Conservation (phyloP, 2,113 vertebrate species). For the Mesembrinibis cayennensis region DNA sequence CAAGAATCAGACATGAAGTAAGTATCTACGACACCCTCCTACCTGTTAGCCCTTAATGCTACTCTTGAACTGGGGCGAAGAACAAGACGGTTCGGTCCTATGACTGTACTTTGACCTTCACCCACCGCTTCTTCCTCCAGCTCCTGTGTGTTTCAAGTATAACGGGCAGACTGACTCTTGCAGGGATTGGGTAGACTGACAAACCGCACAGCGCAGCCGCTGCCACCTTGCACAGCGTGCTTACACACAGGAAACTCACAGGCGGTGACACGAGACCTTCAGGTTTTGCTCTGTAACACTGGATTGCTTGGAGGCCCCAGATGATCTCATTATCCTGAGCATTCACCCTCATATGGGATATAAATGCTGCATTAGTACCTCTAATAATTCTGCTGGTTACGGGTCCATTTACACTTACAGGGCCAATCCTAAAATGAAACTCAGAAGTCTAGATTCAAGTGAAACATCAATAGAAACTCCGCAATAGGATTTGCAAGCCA, state of each 20-base stretch:
- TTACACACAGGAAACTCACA: not conserved
- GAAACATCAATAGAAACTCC: not conserved
- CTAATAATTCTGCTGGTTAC: not conserved
- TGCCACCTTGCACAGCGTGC: rapidly evolving
- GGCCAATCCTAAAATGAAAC: not conserved
- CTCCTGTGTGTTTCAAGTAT: not conserved
- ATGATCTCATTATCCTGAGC: not conserved
- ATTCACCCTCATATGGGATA: not conserved
- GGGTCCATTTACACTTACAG: not conserved
- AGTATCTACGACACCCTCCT: not conserved
- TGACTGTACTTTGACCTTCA: not conserved
- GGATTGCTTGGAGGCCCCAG: not conserved
- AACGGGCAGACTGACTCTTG: not conserved
- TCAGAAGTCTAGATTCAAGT: not conserved
- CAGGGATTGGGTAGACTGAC: not conserved
- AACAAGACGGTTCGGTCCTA: not conserved
- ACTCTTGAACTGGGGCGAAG: not conserved
- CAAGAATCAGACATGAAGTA: not conserved
- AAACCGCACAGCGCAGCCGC: not conserved
- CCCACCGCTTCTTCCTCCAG: not conserved
- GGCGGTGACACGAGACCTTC: not conserved
- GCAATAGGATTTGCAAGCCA: not conserved
- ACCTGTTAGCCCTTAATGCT: not conserved
- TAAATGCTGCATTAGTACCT: not conserved
- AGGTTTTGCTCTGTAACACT: not conserved